Evolutionary conservation across 2,113 vertebrate genomes (phyloP).

Genomic region (Seriola aureovittata): DNA sequence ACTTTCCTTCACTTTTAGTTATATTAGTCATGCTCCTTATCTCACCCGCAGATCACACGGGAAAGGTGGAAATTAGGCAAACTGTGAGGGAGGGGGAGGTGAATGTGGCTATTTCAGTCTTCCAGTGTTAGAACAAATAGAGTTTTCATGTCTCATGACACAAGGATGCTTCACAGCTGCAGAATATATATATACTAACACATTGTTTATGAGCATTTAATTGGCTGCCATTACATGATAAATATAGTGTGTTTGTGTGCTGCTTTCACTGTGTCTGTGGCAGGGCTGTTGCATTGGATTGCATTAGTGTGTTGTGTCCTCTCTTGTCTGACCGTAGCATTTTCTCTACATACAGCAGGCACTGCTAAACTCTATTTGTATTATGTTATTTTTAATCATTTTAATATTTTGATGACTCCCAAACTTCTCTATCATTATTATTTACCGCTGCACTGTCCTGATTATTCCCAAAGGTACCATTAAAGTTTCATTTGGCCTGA

Average conservation of each 20-base stretch:
- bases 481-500: conserved; percentile 67
- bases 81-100: conserved; percentile 41
- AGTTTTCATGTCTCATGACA: conserved; percentile 27
- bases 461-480: conserved; percentile 46
- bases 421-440: not conserved
- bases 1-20: conserved; percentile 17
- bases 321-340: not conserved
- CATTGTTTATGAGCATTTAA: not conserved
- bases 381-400: not conserved
- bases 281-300: not conserved
- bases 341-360: not conserved
- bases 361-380: not conserved
- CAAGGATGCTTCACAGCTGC: conserved; percentile 29
- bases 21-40: conserved; percentile 51
- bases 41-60: conserved; percentile 28
- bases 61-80: conserved; percentile 63
- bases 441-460: not conserved
- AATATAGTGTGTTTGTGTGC: not conserved
- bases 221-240: not conserved
- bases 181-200: not conserved
- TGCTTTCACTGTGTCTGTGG: not conserved
- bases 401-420: not conserved
- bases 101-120: conserved; percentile 55
- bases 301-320: not conserved
- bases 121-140: conserved; percentile 18